These are phyloP conservation scores for Conus ventricosus DNA, from an alignment of 1,140 invertebrate species.

Conservation along the genomic window DNA sequence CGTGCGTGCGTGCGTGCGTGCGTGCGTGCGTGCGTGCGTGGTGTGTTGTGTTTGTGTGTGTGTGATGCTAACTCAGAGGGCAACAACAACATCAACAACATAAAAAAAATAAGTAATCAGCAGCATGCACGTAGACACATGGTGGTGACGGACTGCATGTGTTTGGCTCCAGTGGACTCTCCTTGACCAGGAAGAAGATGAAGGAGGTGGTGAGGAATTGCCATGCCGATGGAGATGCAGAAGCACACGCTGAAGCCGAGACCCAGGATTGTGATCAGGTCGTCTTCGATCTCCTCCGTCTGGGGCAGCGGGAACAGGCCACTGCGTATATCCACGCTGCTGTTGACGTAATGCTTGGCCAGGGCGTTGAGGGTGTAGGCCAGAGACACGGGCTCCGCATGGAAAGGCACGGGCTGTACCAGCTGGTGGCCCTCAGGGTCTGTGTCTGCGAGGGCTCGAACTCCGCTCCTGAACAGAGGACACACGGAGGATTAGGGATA, in stretches of 20 bases:
- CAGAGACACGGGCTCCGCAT: conserved; percentile 80
- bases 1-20: no score
- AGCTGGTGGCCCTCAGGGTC: conserved; percentile 44
- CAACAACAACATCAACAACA: conserved; percentile 30
- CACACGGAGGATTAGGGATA: no score
- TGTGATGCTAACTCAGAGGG: no score
- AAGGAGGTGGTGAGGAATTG: conserved; percentile 69
- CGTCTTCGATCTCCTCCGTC: no score
- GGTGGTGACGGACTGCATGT: no score
- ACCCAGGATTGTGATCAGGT: conserved; percentile 47
- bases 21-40: no score
- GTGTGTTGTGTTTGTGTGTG: no score
- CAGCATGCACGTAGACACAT: no score
- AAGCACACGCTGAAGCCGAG: conserved; percentile 61
- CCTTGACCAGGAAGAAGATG: conserved; percentile 69
- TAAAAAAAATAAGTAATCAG: no score
- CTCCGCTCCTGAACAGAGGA: conserved; percentile 1
- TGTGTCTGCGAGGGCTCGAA: neutral
- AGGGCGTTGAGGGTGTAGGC: conserved; percentile 77
- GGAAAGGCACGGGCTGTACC: conserved; percentile 80
- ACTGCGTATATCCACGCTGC: conserved; percentile 49
- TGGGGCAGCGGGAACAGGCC: conserved; percentile 51
- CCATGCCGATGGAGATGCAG: conserved; percentile 68
- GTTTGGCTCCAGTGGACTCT: conserved; percentile 66
- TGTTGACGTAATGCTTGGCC: conserved; percentile 66